Percentiles rank a stretch among this genome's conserved stretches.
Conservation (phyloP, 2,797 vertebrate species). For the Hirundo rustica region DNA sequence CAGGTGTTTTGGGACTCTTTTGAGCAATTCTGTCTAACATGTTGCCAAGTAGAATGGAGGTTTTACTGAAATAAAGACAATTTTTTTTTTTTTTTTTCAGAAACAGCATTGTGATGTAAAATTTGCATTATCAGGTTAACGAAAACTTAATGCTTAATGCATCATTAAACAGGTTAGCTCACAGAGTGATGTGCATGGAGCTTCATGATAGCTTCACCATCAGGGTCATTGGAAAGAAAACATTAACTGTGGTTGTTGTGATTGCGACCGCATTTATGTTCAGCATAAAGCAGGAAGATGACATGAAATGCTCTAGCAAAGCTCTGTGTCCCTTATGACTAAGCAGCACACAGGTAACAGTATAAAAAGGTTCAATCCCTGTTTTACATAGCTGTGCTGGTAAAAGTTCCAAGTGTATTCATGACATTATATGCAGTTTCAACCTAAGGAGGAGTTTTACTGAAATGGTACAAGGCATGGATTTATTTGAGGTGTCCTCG, state of each 20-base stretch:
- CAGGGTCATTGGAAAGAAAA: not conserved
- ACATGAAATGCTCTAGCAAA: not conserved
- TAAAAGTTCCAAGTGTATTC: not conserved
- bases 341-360: not conserved
- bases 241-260: not conserved
- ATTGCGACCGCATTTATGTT: not conserved
- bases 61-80: not conserved
- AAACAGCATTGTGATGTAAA: not conserved
- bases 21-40: not conserved
- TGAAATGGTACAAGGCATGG: not conserved
- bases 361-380: not conserved
- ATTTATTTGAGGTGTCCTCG: not conserved
- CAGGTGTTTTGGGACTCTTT: not conserved
- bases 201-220: not conserved
- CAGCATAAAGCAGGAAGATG: not conserved
- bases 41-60: not conserved
- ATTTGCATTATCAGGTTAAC: not conserved
- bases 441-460: not conserved
- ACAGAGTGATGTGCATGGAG: fast-evolving
- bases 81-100: not conserved
- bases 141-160: not conserved
- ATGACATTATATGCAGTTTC: not conserved
- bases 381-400: not conserved
- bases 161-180: not conserved
- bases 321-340: not conserved